phyloP scores from a whole-genome alignment of 2,888 invertebrate species.

The Agonum fuliginosum region DNA sequence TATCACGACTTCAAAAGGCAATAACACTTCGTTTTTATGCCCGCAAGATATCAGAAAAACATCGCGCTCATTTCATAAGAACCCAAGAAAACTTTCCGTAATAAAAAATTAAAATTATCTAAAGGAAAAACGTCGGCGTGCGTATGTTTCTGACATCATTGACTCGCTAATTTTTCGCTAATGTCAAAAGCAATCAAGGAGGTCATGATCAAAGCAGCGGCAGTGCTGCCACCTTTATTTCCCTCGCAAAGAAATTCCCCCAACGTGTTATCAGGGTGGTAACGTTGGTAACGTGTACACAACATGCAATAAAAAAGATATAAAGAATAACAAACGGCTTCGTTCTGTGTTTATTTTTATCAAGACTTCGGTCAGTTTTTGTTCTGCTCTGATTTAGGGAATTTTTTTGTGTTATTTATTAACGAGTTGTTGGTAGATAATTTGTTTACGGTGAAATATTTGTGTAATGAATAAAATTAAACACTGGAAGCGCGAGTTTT shows the following conservation, averaged over 20 bases:
- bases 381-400: slow-evolving; percentile 12
- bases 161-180: slow-evolving; percentile 26
- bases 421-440: slow-evolving; percentile 29
- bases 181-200: slow-evolving; percentile 29
- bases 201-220: slow-evolving; percentile 12
- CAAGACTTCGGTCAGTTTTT: slow-evolving; percentile 35
- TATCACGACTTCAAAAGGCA: too few relatives aligned
- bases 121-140: not conserved
- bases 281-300: slow-evolving; percentile 36
- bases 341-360: slow-evolving; percentile 31
- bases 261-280: slow-evolving; percentile 15
- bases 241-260: slow-evolving; percentile 2
- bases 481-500: slow-evolving; percentile 1
- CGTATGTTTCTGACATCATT: not conserved
- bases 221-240: slow-evolving; percentile 36
- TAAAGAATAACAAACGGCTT: slow-evolving; percentile 21
- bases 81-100: not conserved
- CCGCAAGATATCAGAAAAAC: too few relatives aligned
- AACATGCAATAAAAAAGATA: slow-evolving; percentile 45
- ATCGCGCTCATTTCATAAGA: too few relatives aligned
- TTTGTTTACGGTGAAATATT: slow-evolving; percentile 18
- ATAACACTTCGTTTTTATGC: too few relatives aligned
- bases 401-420: slow-evolving; percentile 26
- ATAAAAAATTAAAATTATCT: not conserved
- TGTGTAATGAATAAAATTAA: slow-evolving; percentile 20